Conservation (phyloP, 2,113 vertebrate species). For the Petaurus breviceps region DNA sequence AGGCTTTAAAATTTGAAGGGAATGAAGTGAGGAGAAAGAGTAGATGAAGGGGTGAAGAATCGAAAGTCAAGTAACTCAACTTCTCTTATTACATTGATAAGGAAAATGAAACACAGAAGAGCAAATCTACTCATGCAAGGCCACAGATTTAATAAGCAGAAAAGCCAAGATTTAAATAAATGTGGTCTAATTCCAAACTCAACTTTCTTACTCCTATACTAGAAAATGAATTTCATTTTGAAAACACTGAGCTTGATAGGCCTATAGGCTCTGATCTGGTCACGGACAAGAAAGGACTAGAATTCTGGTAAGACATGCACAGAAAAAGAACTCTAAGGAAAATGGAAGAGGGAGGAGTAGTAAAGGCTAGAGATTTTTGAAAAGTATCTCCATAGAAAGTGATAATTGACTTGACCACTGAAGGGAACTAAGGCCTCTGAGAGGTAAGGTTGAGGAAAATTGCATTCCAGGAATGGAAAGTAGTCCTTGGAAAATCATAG, state of each 20-base stretch:
- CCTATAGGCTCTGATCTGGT: neutral
- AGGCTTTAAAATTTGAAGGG: neutral
- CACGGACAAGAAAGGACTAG: neutral
- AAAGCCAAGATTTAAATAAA: too few species aligned
- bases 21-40: too few species aligned
- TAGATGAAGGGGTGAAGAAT: too few species aligned
- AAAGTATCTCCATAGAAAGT: neutral
- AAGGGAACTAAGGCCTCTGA: neutral
- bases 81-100: too few species aligned
- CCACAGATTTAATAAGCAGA: too few species aligned
- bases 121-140: too few species aligned
- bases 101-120: too few species aligned
- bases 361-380: neutral
- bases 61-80: too few species aligned
- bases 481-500: neutral
- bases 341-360: neutral
- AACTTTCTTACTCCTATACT: too few species aligned
- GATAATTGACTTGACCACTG: neutral
- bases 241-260: too few species aligned
- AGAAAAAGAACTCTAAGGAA: neutral
- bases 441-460: neutral
- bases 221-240: too few species aligned
- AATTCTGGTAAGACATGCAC: neutral
- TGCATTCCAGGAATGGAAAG: neutral
- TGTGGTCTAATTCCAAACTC: too few species aligned